These are phyloP conservation scores for Coleophora flavipennella DNA, from an alignment of 2,888 invertebrate genomes.

Conservation along the genomic window DNA sequence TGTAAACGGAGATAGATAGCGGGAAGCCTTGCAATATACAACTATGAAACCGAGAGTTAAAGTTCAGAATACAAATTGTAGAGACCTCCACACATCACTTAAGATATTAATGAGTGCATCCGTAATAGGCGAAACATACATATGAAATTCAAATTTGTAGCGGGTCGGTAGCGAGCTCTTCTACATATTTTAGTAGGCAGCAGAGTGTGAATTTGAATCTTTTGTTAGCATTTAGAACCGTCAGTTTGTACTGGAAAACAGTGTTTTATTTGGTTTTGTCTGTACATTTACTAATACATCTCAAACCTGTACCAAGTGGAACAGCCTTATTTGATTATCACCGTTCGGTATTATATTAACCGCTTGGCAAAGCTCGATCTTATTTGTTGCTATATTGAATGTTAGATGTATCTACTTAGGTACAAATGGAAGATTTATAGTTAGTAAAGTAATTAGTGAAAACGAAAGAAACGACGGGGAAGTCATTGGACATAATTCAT, in stretches of 20 bases:
- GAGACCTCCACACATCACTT: conserved; percentile 58
- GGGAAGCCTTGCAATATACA: conserved; percentile 16
- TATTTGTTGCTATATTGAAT: no score
- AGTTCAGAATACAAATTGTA: conserved; percentile 35
- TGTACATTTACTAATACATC: neutral
- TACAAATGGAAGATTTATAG: conserved; percentile 45
- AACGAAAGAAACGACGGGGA: conserved; percentile 65
- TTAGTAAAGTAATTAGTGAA: conserved; percentile 66
- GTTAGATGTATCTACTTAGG: no score
- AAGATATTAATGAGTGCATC: conserved; percentile 73
- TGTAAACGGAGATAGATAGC: conserved; percentile 39
- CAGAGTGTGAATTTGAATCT: conserved; percentile 72
- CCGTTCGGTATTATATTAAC: no score
- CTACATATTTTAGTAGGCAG: conserved; percentile 71
- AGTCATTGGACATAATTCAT: conserved; percentile 72
- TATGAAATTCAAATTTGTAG: conserved; percentile 72
- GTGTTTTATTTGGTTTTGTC: conserved; percentile 30
- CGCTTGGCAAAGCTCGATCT: no score
- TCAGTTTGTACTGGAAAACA: conserved; percentile 48
- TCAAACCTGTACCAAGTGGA: no score
- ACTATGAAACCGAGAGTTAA: conserved; percentile 24
- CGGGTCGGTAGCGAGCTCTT: conserved; percentile 63
- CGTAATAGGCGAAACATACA: conserved; percentile 71
- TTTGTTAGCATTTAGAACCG: conserved; percentile 65
- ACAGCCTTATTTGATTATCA: no score